Evolutionary conservation across 2,888 invertebrate genomes (phyloP), one percentile per base, ranked within the genome.

Genomic region (Gymnocheta viridis): DNA sequence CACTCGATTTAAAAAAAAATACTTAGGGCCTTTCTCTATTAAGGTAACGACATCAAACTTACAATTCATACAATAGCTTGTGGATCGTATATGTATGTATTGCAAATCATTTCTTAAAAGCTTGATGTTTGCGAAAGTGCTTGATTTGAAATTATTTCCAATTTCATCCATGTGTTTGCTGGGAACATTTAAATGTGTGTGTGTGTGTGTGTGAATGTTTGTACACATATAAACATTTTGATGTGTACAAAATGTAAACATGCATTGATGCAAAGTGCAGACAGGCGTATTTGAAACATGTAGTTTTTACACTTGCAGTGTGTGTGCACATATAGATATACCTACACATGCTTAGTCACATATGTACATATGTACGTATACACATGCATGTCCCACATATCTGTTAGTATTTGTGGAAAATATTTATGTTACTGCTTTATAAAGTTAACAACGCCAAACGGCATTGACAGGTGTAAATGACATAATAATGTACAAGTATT

Each of bases 211-310:
- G 7, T 54, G 38, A n/a, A 6, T 67, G 44, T 38, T 19, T 29
- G 27, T 17, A 38, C 6, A 14, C n/a, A 2, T 32, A 29, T 41
- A 29, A n/a, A n/a, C n/a, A n/a, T n/a, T 32, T 2, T 27, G 17
- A 14, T 14, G 14, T 22, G n/a, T n/a, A n/a, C n/a, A n/a, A n/a
- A 19, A 22, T 27, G 17, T 6, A 19, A 64, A 73, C 17, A 27
- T 73, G 47, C 17, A 58, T 22, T 73, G 49, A 62, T 67, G 73
- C 51, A 67, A 51, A 73, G 80, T 73, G 80, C 73, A 73, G 73
- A 73, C 74, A 76, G 76, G 70, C 76, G 76, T 77, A 70, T 77
- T 70, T 58, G 70, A 47, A 77, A 76, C 64, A 70, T 62, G 38
- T 56, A 70, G 49, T 58, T 62, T 38, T 77, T 77, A 49, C 70